A percentile compares a stretch with the other conserved stretches of the same genome.
Conservation (phyloP, 2,113 vertebrate genomes). For the Brachypodius melanocephalos region DNA sequence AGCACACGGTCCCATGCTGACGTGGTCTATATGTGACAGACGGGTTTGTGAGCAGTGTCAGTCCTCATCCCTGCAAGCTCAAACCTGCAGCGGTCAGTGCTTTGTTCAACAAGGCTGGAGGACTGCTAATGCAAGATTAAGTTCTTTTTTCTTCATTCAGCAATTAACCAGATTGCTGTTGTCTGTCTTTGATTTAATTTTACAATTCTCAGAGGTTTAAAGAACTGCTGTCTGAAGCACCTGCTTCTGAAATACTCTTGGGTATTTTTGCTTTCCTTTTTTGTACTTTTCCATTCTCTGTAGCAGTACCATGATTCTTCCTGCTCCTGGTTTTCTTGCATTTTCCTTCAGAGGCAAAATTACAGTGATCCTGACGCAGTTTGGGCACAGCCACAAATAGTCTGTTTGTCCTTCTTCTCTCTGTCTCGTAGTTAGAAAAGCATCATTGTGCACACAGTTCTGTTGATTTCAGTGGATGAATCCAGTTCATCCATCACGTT, state of each 20-base stretch:
- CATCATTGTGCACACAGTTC: conserved; percentile 21
- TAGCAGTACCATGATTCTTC: background rate
- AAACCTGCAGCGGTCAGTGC: conserved; percentile 38
- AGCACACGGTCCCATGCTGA: background rate
- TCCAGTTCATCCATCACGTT: conserved; percentile 73
- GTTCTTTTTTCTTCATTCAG: conserved; percentile 33
- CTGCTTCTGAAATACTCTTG: conserved; percentile 49
- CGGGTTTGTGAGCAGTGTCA: rapidly evolving
- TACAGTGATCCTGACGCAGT: conserved; percentile 12
- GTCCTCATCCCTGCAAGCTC: conserved; percentile 22
- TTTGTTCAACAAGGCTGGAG: conserved; percentile 61
- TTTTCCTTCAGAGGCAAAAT: conserved; percentile 46
- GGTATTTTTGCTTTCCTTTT: conserved; percentile 12
- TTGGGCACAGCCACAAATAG: conserved; percentile 34
- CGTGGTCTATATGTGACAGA: background rate
- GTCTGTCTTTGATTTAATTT: conserved; percentile 29
- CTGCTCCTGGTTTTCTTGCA: background rate
- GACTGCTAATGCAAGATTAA: conserved; percentile 11
- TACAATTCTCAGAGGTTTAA: conserved; percentile 31
- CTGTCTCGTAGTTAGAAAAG: conserved; percentile 34
- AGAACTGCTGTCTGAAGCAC: conserved; percentile 45
- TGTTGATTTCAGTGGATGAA: conserved; percentile 67
- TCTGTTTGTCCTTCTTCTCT: conserved; percentile 32
- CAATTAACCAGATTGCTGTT: conserved; percentile 66
- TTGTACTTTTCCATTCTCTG: background rate